phyloP scores from a whole-genome alignment of 2,113 vertebrate species.

The Delphinus delphis region DNA sequence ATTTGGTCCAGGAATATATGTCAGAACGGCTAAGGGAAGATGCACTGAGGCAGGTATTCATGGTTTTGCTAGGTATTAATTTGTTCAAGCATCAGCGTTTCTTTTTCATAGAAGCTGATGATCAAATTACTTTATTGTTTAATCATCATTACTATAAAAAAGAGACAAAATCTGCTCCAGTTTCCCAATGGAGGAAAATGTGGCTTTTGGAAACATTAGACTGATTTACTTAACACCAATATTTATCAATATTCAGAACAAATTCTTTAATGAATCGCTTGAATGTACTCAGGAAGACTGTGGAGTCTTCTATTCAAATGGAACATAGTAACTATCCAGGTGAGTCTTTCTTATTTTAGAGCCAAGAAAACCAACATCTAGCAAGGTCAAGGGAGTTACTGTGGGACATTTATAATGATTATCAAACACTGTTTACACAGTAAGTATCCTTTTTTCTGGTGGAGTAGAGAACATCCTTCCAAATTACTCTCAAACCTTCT shows the following conservation, averaged over 20 bases:
- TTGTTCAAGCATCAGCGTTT: not conserved
- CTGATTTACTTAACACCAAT: slow-evolving; percentile 12
- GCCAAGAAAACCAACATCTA: not conserved
- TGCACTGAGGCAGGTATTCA: not conserved
- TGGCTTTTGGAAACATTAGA: slow-evolving; percentile 17
- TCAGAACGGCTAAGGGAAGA: not conserved
- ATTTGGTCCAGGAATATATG: not conserved
- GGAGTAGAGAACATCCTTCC: not conserved
- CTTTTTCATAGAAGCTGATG: not conserved
- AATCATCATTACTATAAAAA: slow-evolving; percentile 18
- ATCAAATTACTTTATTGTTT: slow-evolving; percentile 24
- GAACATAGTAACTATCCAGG: not conserved
- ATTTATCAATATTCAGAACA: slow-evolving; percentile 12
- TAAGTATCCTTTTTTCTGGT: not conserved
- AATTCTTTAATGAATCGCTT: slow-evolving; percentile 42
- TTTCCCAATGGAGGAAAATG: not conserved
- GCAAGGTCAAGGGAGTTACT: not conserved
- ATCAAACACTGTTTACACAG: not conserved
- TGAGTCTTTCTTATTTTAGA: not conserved
- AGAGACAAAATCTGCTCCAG: not conserved
- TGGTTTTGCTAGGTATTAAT: not conserved
- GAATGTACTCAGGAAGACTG: not conserved
- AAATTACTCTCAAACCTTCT: not conserved
- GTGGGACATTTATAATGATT: not conserved
- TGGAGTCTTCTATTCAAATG: not conserved